Evolutionary conservation across 1,140 invertebrate species (phyloP).

Genomic region (Orussus abietinus): DNA sequence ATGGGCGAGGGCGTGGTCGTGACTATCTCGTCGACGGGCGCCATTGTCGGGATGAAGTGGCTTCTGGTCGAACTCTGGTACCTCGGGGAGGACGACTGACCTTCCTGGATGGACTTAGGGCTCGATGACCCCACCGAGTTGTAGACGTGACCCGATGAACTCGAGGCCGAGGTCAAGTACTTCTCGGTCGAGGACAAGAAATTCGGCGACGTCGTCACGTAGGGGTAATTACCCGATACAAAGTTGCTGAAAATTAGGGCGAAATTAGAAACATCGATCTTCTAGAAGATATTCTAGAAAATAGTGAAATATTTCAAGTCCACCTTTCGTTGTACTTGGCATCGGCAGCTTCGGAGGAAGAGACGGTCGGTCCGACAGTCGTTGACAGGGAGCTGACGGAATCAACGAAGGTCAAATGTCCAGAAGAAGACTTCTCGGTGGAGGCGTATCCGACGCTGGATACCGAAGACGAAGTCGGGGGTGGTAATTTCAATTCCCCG

Average conservation of each 20-base stretch:
- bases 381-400: slow-evolving; percentile 14
- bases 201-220: slow-evolving; percentile 43
- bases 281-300: slow-evolving; percentile 3
- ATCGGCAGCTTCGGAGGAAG: slow-evolving; percentile 11
- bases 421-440: too few species aligned
- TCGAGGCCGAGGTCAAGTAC: slow-evolving; percentile 48
- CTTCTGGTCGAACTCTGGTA: slow-evolving; percentile 20
- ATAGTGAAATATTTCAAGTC: slow-evolving; percentile 3
- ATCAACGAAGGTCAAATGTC: too few species aligned
- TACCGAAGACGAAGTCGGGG: slow-evolving; percentile 28
- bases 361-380: slow-evolving; percentile 33
- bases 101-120: slow-evolving; percentile 16
- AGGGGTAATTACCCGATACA: slow-evolving; percentile 26
- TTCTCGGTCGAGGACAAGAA: slow-evolving; percentile 43
- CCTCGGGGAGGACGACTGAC: slow-evolving; percentile 18
- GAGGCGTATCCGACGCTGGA: neutral
- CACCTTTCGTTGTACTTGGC: slow-evolving; percentile 24
- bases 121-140: slow-evolving; percentile 29
- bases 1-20: slow-evolving; percentile 18
- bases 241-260: slow-evolving; percentile 14
- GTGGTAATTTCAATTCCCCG: slow-evolving; percentile 74
- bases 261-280: slow-evolving; percentile 9
- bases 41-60: slow-evolving; percentile 33
- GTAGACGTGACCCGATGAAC: slow-evolving; percentile 38
- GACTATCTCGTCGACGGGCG: slow-evolving; percentile 26